Percentiles rank a stretch among this genome's conserved stretches.
phyloP scores from a whole-genome alignment of 2,888 invertebrate species.

The Pterostichus madidus region DNA sequence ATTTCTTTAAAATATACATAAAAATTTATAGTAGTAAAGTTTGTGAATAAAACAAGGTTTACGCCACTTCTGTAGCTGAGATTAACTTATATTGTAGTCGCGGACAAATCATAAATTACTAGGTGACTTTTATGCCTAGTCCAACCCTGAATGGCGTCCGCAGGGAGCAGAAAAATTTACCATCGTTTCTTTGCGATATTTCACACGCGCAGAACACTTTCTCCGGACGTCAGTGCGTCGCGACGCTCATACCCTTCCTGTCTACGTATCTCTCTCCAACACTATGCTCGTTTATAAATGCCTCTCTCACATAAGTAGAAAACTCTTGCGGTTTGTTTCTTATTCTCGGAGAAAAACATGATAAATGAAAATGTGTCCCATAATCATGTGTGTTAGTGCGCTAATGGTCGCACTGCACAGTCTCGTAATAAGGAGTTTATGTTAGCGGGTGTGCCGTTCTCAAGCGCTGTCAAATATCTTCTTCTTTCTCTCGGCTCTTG shows the following conservation, averaged over 20 bases:
- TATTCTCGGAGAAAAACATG: constrained; percentile 32
- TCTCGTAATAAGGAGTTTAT: constrained; percentile 46
- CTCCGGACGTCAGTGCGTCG: constrained; percentile 69
- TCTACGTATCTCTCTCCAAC: neutral
- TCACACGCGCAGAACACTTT: constrained; percentile 75
- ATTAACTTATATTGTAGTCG: constrained; percentile 47
- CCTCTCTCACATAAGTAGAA: constrained; percentile 4
- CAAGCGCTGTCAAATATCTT: constrained; percentile 36
- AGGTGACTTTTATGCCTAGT: constrained; percentile 46
- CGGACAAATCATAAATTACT: constrained; percentile 47
- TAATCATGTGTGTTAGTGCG: constrained; percentile 52
- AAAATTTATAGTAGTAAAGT: neutral
- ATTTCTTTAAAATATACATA: constrained; percentile 29
- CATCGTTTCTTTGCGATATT: constrained; percentile 75
- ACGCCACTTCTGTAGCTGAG: constrained; percentile 23
- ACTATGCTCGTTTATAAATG: neutral
- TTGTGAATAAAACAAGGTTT: constrained; percentile 41
- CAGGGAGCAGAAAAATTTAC: constrained; percentile 74
- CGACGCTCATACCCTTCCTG: constrained; percentile 19
- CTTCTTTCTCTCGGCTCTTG: constrained; percentile 18
- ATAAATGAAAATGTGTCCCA: constrained; percentile 53
- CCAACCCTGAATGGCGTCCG: constrained; percentile 68
- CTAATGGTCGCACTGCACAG: constrained; percentile 44
- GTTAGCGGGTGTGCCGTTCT: constrained; percentile 20
- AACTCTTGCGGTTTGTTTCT: constrained; percentile 40